Conservation (phyloP, 2,888 invertebrate genomes). For the Napeogenes sylphis region DNA sequence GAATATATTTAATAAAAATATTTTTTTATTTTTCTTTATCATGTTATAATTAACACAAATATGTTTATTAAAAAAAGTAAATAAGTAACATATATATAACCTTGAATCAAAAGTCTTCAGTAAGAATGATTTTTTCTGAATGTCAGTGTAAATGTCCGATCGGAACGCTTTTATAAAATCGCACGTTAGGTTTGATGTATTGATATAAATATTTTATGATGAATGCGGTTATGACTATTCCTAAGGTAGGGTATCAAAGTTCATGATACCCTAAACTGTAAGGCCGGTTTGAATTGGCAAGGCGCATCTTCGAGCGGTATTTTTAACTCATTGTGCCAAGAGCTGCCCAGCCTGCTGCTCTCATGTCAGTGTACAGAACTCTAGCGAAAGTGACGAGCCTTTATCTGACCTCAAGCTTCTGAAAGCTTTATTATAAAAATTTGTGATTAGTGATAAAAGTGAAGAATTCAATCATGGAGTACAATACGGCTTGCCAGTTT, state of each 20-base stretch:
- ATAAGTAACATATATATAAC: conserved; percentile 3
- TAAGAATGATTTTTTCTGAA: conserved; percentile 24
- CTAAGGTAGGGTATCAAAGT: conserved; percentile 62
- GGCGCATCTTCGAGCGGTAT: conserved; percentile 75
- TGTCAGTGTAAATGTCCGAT: conserved; percentile 36
- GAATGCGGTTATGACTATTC: conserved; percentile 27
- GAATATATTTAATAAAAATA: too few species aligned
- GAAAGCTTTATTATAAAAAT: conserved; percentile 3
- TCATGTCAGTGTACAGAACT: conserved; percentile 59
- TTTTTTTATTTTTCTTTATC: too few species aligned
- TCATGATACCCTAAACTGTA: conserved; percentile 65
- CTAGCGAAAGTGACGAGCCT: conserved; percentile 68
- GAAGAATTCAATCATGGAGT: conserved; percentile 7
- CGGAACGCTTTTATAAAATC: conserved; percentile 30
- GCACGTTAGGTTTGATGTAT: conserved; percentile 16
- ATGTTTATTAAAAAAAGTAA: neutral
- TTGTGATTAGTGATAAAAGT: conserved; percentile 21
- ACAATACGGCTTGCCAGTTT: neutral
- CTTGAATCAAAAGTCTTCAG: conserved; percentile 19
- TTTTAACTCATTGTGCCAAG: conserved; percentile 76
- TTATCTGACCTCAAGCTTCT: conserved; percentile 34
- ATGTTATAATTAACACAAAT: too few species aligned
- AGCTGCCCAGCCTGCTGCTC: conserved; percentile 67
- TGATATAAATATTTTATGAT: conserved; percentile 14
- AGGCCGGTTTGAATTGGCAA: conserved; percentile 67